Percentiles rank a stretch among this genome's conserved stretches.
Evolutionary conservation across 2,797 vertebrate genomes (phyloP).

Genomic region (Chromobotia macracanthus): DNA sequence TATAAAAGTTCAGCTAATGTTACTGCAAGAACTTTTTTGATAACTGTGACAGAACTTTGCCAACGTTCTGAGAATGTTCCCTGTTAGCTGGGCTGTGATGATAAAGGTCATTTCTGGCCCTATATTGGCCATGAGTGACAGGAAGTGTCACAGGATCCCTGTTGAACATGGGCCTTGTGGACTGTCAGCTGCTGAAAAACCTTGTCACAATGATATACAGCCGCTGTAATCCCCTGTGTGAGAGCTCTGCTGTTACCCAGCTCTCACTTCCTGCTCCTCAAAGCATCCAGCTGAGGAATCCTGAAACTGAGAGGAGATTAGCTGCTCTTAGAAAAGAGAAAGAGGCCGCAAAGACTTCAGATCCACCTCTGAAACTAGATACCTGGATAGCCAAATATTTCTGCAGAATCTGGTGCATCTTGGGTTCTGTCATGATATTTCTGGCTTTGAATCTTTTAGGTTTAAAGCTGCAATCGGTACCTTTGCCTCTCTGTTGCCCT

Average conservation of each 20-base stretch:
- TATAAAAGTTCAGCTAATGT: too few relatives aligned
- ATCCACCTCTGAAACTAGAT: constrained; percentile 71
- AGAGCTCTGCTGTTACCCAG: constrained; percentile 82
- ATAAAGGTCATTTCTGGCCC: constrained; percentile 68
- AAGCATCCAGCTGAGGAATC: constrained; percentile 76
- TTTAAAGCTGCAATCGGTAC: too few relatives aligned
- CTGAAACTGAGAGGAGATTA: constrained; percentile 84
- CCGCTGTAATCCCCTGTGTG: constrained; percentile 79
- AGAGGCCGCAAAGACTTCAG: constrained; percentile 66
- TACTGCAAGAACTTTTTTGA: too few relatives aligned
- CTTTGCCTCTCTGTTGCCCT: too few relatives aligned
- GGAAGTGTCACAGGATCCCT: constrained; percentile 79
- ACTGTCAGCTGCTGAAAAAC: constrained; percentile 81
- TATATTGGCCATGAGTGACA: constrained; percentile 69
- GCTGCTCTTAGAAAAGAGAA: constrained; percentile 70
- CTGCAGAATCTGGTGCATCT: constrained; percentile 47
- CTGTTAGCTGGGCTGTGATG: constrained; percentile 48
- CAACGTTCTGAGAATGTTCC: too few relatives aligned
- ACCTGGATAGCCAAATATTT: constrained; percentile 62
- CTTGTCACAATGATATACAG: constrained; percentile 84
- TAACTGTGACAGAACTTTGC: too few relatives aligned
- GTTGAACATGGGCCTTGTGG: constrained; percentile 67
- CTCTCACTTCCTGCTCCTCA: constrained; percentile 80
- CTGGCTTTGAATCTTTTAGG: background rate
- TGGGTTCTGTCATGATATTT: background rate